Percentiles rank a stretch among this genome's conserved stretches.
phyloP scores from a whole-genome alignment of 2,888 invertebrate species.

The Ganaspis brasiliensis region DNA sequence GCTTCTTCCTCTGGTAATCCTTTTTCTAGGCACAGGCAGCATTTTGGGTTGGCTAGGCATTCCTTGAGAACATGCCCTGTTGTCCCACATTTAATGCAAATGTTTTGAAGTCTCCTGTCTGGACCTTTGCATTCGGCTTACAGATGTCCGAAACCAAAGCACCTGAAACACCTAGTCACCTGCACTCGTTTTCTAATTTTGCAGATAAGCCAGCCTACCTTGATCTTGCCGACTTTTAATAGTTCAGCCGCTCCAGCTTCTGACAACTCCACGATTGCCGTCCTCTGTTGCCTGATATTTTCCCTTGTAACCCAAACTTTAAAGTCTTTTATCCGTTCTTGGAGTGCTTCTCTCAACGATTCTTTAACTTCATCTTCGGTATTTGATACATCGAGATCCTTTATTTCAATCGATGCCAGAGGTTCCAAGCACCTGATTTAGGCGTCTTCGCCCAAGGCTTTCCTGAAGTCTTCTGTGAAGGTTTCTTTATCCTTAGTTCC shows the following conservation, averaged over 20 bases:
- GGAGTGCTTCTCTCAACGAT: conserved; percentile 12
- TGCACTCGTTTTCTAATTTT: background rate
- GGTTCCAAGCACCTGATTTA: conserved; percentile 8
- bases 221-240: conserved; percentile 19
- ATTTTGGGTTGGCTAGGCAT: background rate
- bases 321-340: background rate
- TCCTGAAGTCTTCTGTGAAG: conserved; percentile 24
- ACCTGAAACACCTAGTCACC: conserved; percentile 25
- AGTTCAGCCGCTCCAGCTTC: conserved; percentile 22
- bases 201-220: conserved; percentile 19
- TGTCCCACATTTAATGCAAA: conserved; percentile 31
- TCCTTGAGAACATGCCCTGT: background rate
- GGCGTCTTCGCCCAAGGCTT: background rate
- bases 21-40: background rate
- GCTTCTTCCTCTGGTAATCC: background rate
- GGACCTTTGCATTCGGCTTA: conserved; percentile 25
- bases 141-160: conserved; percentile 19
- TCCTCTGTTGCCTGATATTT: conserved; percentile 37
- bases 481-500: conserved; percentile 3
- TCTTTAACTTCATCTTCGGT: conserved; percentile 37
- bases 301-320: conserved; percentile 18
- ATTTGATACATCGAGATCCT: conserved; percentile 23
- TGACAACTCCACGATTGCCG: conserved; percentile 42
- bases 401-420: conserved; percentile 29
- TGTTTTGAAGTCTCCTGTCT: background rate